Evolutionary conservation across 2,113 vertebrate genomes (phyloP).

Genomic region (Carassius carassius): DNA sequence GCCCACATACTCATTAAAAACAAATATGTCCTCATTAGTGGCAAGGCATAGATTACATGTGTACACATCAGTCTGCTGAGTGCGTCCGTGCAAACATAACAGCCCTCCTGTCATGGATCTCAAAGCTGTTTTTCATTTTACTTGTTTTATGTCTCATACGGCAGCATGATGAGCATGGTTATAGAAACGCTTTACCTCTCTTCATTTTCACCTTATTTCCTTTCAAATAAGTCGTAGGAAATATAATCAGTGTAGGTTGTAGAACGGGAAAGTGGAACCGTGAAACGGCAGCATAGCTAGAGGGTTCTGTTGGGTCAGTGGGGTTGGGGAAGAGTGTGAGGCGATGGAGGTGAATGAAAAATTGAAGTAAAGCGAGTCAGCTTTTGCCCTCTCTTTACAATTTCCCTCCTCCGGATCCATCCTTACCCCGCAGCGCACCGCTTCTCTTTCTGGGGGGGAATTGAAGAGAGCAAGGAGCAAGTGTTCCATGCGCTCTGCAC

Average conservation of each 20-base stretch:
- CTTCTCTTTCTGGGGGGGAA: slow-evolving; percentile 33
- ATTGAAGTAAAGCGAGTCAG: slow-evolving; percentile 37
- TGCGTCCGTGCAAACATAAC: slow-evolving; percentile 31
- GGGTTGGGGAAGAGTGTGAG: neutral
- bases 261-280: slow-evolving; percentile 4
- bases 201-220: slow-evolving; percentile 9
- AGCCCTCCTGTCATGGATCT: slow-evolving; percentile 43
- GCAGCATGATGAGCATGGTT: neutral
- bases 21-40: slow-evolving; percentile 82
- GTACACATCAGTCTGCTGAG: slow-evolving; percentile 60
- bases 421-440: slow-evolving; percentile 40
- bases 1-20: slow-evolving; percentile 67
- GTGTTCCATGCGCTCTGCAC: slow-evolving; percentile 40
- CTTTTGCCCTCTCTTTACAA: slow-evolving; percentile 45
- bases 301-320: slow-evolving; percentile 19
- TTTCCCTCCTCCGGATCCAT: slow-evolving; percentile 43
- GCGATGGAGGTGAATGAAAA: slow-evolving; percentile 25
- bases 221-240: slow-evolving; percentile 7
- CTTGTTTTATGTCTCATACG: slow-evolving; percentile 10
- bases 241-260: slow-evolving; percentile 18
- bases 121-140: slow-evolving; percentile 31
- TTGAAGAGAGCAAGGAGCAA: slow-evolving; percentile 53
- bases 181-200: neutral
- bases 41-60: slow-evolving; percentile 63
- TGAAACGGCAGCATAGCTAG: slow-evolving; percentile 3